Evolutionary conservation across 2,888 invertebrate genomes (phyloP), one percentile per base, ranked within the genome.

Genomic region (Heliconius ismenius): DNA sequence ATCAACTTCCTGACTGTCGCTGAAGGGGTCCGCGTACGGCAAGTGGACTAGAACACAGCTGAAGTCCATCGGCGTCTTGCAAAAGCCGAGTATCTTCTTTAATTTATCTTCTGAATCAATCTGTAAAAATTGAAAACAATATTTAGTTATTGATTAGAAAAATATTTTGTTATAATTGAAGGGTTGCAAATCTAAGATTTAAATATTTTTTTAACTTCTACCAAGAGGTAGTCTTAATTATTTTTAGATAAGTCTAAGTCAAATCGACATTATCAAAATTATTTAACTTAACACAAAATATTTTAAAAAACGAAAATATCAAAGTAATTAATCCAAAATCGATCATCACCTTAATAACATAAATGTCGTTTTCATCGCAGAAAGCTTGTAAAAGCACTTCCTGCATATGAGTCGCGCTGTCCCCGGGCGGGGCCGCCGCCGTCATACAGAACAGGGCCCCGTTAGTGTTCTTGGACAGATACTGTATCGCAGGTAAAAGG

Each of bases 311-410:
- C 39, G n/a, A 36, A 62, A 72, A 32, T 13, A 32, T 65, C 10
- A 67, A 67, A 7, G 13, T 21, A 36, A 10, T 13, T 15, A 49
- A 9, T 15, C 3, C 43, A 3, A 69, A 54, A 15, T 21, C n/a
- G 15, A 83, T 83, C 86, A 82, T 91, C 88, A 96, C 96, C 93
- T 96, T 96, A 81, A 97, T 95, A 74, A 96, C 96, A 84, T 96
- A 96, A 84, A 97, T 97, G 82, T 96, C 96, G 80, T 97, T 97
- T 88, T 97, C 97, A 62, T 95, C 96, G 88, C 97, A 97, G 87
- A 96, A 97, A 0, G 97, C 97, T 85, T 97, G 96, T 54, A 97
- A 91, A 0, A 97, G 92, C 9, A 97, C 97, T 85, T 96, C 96
- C 84, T 97, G 97, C 95, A 97, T 96, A 85, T 97, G 97, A 11